phyloP scores from a whole-genome alignment of 2,797 vertebrate genomes.

The Fringilla coelebs region DNA sequence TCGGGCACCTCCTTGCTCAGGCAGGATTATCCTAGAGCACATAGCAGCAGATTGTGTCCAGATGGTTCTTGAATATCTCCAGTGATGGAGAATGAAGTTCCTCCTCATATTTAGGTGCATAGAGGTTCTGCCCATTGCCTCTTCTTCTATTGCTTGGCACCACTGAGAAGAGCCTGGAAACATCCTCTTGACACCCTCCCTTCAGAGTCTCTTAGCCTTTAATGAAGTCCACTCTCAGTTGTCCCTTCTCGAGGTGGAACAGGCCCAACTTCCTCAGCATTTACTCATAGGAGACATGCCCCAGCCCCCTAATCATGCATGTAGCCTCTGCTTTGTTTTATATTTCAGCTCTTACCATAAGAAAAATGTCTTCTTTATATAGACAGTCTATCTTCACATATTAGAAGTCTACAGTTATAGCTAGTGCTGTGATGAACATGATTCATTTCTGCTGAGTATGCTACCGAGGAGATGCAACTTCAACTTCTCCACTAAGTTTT shows the following conservation, averaged over 20 bases:
- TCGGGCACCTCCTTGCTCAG: no score
- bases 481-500: neutral
- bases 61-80: neutral
- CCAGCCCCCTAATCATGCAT: neutral
- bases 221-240: neutral
- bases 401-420: neutral
- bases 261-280: neutral
- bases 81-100: neutral
- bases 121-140: neutral
- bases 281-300: neutral
- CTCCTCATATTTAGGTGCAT: neutral
- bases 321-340: neutral
- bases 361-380: neutral
- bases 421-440: neutral
- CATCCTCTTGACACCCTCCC: neutral
- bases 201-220: neutral
- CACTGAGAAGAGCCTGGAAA: neutral
- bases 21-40: neutral
- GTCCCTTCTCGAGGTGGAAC: neutral
- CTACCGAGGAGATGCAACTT: neutral
- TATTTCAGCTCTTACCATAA: neutral
- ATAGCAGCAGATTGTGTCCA: neutral
- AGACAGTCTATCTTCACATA: neutral
- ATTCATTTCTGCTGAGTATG: neutral
- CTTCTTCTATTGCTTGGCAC: neutral